These are phyloP conservation scores for Myanophis thanlyinensis DNA, from an alignment of 2,113 vertebrate genomes.

Conservation along the genomic window DNA sequence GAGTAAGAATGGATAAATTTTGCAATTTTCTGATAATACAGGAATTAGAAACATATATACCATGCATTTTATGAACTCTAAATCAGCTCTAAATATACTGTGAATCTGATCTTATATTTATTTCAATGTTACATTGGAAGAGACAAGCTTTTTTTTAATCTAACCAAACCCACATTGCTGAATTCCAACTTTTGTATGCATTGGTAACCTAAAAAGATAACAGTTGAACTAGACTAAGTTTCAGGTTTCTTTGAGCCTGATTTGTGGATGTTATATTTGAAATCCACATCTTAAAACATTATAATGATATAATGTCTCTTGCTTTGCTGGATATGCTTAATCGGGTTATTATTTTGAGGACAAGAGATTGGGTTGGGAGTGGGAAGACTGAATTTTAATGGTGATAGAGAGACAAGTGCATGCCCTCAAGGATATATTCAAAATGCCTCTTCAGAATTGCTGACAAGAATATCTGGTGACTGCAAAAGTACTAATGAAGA, in stretches of 20 bases:
- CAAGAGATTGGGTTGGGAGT: neutral
- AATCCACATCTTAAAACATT: neutral
- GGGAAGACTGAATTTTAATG: neutral
- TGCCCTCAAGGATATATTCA: constrained; percentile 11
- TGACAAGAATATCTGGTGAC: constrained; percentile 18
- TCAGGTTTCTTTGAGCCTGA: neutral
- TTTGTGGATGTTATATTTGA: neutral
- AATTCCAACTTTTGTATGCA: neutral
- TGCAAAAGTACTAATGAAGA: neutral
- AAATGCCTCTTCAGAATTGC: constrained; percentile 9
- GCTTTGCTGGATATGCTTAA: neutral
- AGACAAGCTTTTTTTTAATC: neutral
- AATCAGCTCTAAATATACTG: neutral
- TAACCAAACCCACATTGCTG: neutral
- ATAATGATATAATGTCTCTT: neutral
- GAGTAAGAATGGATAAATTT: neutral
- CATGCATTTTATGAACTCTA: neutral
- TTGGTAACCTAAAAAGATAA: neutral
- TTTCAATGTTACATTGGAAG: neutral
- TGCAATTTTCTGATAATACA: neutral
- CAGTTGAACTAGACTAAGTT: neutral
- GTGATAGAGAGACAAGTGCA: constrained; percentile 1
- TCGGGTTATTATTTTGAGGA: neutral
- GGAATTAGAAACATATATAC: neutral
- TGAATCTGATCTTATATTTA: too few species aligned